Percentiles rank a stretch among this genome's conserved stretches.
phyloP scores from a whole-genome alignment of 2,888 invertebrate genomes.

The Sialis lutaria region DNA sequence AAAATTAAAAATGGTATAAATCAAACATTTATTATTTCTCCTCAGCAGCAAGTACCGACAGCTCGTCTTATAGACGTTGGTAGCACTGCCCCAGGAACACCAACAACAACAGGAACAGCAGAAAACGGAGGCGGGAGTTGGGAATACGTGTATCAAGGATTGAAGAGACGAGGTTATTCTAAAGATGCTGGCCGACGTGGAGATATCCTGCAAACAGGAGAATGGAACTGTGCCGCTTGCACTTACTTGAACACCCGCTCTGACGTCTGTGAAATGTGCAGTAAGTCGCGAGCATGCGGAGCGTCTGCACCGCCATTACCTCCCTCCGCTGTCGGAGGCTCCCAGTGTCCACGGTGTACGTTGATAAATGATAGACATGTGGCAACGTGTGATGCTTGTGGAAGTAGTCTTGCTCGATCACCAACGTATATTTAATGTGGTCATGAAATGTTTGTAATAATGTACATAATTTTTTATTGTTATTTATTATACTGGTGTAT shows the following conservation, averaged over 20 bases:
- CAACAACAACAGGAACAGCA: no score
- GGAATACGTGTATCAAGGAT: slow-evolving; percentile 63
- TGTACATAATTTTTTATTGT: no score
- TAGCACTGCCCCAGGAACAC: no score
- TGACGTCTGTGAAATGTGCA: slow-evolving; percentile 59
- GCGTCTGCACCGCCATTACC: slow-evolving; percentile 36
- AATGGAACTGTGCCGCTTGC: slow-evolving; percentile 55
- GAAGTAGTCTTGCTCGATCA: slow-evolving; percentile 47
- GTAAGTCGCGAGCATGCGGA: slow-evolving; percentile 33
- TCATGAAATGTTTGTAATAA: no score
- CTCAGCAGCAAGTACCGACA: no score
- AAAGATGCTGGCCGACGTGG: slow-evolving; percentile 47
- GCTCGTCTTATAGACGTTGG: no score
- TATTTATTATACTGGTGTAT: no score
- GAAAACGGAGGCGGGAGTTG: slow-evolving; percentile 36
- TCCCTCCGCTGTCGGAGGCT: slow-evolving; percentile 53
- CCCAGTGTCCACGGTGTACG: slow-evolving; percentile 59
- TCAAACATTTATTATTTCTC: no score
- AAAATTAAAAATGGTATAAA: no score
- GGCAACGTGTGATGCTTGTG: slow-evolving; percentile 48
- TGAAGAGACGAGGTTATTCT: slow-evolving; percentile 54
- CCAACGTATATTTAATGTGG: slow-evolving; percentile 50
- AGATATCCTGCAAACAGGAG: slow-evolving; percentile 36
- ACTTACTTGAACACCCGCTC: slow-evolving; percentile 43
- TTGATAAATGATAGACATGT: slow-evolving; percentile 52